A percentile compares a stretch with the other conserved stretches of the same genome.
Conservation (phyloP, 2,797 vertebrate genomes). For the Rachycentron canadum region DNA sequence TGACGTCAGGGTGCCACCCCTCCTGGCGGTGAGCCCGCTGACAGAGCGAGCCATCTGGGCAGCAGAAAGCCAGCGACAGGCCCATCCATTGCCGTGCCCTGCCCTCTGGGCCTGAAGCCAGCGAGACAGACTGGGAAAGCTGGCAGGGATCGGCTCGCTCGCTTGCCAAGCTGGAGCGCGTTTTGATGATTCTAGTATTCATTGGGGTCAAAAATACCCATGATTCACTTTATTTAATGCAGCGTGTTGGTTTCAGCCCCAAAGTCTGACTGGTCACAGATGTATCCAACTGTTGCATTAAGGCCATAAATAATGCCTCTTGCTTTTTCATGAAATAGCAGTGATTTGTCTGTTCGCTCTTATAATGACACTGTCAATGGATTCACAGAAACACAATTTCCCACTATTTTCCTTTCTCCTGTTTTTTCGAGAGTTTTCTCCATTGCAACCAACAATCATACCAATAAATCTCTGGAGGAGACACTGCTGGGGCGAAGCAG, state of each 20-base stretch:
- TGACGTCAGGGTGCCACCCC: constrained; percentile 73
- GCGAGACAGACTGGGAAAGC: constrained; percentile 65
- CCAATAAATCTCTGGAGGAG: background rate
- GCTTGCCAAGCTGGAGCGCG: constrained; percentile 61
- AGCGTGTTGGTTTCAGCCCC: constrained; percentile 19
- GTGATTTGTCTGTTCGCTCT: background rate
- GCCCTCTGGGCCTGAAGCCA: constrained; percentile 74
- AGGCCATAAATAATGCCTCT: constrained; percentile 6
- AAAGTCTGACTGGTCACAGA: constrained; percentile 42
- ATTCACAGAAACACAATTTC: background rate
- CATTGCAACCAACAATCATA: background rate
- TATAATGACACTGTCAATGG: background rate
- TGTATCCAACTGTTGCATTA: constrained; percentile 55
- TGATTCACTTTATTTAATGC: constrained; percentile 50
- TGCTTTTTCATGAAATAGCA: constrained; percentile 1
- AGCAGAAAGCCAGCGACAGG: constrained; percentile 61
- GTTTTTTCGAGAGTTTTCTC: background rate
- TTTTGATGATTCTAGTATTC: constrained; percentile 61
- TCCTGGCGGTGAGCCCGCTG: constrained; percentile 68
- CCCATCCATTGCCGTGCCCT: constrained; percentile 66
- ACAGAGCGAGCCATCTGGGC: constrained; percentile 77
- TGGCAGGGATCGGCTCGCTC: constrained; percentile 53
- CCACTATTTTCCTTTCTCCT: background rate
- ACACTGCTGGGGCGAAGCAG: constrained; percentile 1
- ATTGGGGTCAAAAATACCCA: constrained; percentile 57